These are phyloP conservation scores for Archips xylosteana DNA, from an alignment of 2,888 invertebrate genomes.

Conservation along the genomic window DNA sequence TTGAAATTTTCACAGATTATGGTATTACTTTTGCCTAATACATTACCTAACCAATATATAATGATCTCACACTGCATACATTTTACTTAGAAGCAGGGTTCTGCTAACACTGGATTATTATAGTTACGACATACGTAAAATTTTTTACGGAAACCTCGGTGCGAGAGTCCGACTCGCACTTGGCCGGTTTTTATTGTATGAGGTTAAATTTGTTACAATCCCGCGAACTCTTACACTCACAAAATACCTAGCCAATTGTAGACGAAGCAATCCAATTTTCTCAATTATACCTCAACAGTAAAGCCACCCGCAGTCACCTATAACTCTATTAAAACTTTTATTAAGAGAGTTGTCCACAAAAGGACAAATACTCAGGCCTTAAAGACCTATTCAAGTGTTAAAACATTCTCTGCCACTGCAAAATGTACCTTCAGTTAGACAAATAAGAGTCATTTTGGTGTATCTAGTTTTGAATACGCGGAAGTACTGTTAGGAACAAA, in stretches of 20 bases:
- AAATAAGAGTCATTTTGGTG: not conserved
- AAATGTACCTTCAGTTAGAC: conserved; percentile 2
- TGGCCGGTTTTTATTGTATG: too few species aligned
- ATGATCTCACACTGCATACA: too few species aligned
- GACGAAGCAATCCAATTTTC: not conserved
- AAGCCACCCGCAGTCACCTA: conserved; percentile 8
- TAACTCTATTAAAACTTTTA: conserved; percentile 35
- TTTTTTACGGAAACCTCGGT: too few species aligned
- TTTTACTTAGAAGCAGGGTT: too few species aligned
- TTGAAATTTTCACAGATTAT: too few species aligned
- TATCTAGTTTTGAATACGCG: conserved; percentile 19
- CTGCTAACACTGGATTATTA: too few species aligned
- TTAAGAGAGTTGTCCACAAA: conserved; percentile 25
- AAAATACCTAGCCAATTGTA: not conserved
- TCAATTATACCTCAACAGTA: conserved; percentile 32
- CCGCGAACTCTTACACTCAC: not conserved
- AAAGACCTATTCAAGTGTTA: conserved; percentile 19
- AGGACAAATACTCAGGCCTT: conserved; percentile 23
- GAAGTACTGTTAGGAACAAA: conserved; percentile 22
- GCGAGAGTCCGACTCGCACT: too few species aligned
- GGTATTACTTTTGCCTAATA: too few species aligned
- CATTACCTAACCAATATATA: too few species aligned
- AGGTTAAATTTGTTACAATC: too few species aligned
- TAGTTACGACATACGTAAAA: too few species aligned
- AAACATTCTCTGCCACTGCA: conserved; percentile 11